A percentile compares a stretch with the other conserved stretches of the same genome.
Conservation (phyloP, 2,888 invertebrate genomes). For the Spatulosminthurus flaviceps region DNA sequence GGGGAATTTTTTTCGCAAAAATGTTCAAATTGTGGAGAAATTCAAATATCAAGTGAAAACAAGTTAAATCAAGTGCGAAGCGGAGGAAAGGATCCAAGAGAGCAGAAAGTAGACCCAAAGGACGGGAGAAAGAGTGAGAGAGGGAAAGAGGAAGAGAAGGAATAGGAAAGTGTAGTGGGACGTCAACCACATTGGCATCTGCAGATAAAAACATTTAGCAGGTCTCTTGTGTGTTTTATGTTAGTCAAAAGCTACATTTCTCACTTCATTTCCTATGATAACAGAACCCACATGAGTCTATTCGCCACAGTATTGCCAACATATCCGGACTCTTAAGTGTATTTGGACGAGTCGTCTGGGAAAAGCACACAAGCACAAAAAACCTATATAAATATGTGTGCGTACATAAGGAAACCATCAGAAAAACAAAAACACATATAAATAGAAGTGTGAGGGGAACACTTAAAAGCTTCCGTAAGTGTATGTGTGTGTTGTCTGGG, state of each 20-base stretch:
- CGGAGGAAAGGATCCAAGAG: background rate
- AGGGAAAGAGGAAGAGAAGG: background rate
- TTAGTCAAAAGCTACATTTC: slow-evolving; percentile 14
- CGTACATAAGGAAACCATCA: background rate
- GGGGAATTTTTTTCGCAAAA: too few relatives aligned
- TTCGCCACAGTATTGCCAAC: too few relatives aligned
- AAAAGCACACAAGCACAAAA: background rate
- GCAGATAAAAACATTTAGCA: slow-evolving; percentile 14
- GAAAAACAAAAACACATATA: background rate
- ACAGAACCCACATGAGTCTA: background rate
- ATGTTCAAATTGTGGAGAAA: background rate
- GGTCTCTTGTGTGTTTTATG: slow-evolving; percentile 5
- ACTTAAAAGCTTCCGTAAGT: slow-evolving; percentile 14
- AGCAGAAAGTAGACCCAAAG: background rate
- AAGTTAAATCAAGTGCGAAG: slow-evolving; percentile 18
- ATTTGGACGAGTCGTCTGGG: background rate
- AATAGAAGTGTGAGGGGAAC: background rate
- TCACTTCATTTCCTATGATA: slow-evolving; percentile 1
- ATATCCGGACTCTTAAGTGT: background rate
- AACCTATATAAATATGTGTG: background rate
- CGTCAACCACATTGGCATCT: background rate
- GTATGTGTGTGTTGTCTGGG: background rate
- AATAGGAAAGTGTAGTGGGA: background rate
- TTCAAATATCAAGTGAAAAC: slow-evolving; percentile 14
- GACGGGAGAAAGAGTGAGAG: background rate